phyloP scores from a whole-genome alignment of 2,888 invertebrate genomes.

The Drosophila pseudotakahashii region DNA sequence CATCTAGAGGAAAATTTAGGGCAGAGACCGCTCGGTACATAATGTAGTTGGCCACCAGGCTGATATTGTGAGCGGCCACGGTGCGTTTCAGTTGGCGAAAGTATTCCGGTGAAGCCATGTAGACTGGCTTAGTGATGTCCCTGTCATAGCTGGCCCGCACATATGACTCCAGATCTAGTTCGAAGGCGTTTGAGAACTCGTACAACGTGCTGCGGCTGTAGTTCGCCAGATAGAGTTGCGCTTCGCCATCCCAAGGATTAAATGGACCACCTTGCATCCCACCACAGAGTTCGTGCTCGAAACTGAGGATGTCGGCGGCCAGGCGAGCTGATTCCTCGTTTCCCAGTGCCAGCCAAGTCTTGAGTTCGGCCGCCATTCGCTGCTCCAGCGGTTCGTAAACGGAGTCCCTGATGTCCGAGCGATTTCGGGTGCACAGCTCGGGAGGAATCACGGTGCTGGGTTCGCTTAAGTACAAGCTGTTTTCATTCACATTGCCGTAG shows the following conservation, averaged over 20 bases:
- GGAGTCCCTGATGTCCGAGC: conserved; percentile 55
- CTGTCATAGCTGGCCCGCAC: conserved; percentile 69
- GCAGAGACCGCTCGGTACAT: conserved; percentile 79
- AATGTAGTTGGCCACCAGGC: conserved; percentile 80
- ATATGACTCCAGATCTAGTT: conserved; percentile 72
- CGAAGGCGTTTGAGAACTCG: conserved; percentile 60
- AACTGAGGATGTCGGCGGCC: conserved; percentile 75
- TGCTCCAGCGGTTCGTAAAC: conserved; percentile 65
- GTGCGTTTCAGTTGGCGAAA: conserved; percentile 73
- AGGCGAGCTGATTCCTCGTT: conserved; percentile 64
- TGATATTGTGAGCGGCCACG: conserved; percentile 60
- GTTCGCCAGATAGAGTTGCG: conserved; percentile 47
- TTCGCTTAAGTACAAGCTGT: conserved; percentile 78
- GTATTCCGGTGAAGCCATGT: conserved; percentile 75
- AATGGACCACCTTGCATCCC: conserved; percentile 53
- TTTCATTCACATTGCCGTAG: conserved; percentile 69
- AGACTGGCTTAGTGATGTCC: conserved; percentile 72
- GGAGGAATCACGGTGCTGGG: conserved; percentile 75
- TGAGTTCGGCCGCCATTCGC: conserved; percentile 72
- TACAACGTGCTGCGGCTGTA: conserved; percentile 67
- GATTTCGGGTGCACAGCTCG: conserved; percentile 67
- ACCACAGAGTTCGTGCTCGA: conserved; percentile 77
- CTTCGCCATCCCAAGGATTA: conserved; percentile 50
- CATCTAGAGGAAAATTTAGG: conserved; percentile 58
- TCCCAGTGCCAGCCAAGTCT: conserved; percentile 74